Evolutionary conservation across 1,140 invertebrate genomes (phyloP).

Genomic region (Cherax destructor): DNA sequence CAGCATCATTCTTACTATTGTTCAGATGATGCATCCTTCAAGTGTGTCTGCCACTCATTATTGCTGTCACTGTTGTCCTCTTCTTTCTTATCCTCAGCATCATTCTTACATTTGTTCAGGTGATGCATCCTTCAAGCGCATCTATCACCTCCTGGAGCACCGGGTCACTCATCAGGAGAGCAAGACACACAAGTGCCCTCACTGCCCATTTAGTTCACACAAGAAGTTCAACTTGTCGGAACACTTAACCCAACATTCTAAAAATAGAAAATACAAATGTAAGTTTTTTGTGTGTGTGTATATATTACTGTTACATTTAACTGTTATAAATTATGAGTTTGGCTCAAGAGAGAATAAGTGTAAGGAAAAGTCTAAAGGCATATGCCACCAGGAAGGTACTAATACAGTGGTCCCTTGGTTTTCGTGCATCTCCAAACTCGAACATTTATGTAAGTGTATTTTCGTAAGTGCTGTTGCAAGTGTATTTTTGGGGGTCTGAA

Average conservation of each 20-base stretch:
- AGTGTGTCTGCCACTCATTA: not conserved
- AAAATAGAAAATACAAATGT: constrained; percentile 74
- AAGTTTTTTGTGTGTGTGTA: constrained; percentile 1
- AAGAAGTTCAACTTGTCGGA: constrained; percentile 77
- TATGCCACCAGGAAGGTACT: too few relatives aligned
- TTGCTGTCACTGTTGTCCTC: not conserved
- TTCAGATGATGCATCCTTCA: constrained; percentile 73
- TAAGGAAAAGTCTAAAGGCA: too few relatives aligned
- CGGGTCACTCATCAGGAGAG: constrained; percentile 78
- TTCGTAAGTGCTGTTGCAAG: too few relatives aligned
- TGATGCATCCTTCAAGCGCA: constrained; percentile 76
- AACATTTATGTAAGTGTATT: too few relatives aligned
- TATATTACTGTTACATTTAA: too few relatives aligned
- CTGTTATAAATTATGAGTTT: too few relatives aligned
- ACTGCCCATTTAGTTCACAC: constrained; percentile 76
- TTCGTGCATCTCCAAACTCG: too few relatives aligned
- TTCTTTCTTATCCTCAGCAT: not conserved
- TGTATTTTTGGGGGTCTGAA: too few relatives aligned
- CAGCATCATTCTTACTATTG: not conserved
- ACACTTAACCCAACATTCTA: constrained; percentile 77
- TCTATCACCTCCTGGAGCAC: constrained; percentile 79
- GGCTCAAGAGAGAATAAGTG: too few relatives aligned
- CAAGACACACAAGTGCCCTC: constrained; percentile 74
- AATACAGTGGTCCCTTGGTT: too few relatives aligned
- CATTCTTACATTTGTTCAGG: constrained; percentile 58